These are phyloP conservation scores for Misgurnus mizolepis DNA, from an alignment of 2,113 vertebrate genomes.

Conservation along the genomic window DNA sequence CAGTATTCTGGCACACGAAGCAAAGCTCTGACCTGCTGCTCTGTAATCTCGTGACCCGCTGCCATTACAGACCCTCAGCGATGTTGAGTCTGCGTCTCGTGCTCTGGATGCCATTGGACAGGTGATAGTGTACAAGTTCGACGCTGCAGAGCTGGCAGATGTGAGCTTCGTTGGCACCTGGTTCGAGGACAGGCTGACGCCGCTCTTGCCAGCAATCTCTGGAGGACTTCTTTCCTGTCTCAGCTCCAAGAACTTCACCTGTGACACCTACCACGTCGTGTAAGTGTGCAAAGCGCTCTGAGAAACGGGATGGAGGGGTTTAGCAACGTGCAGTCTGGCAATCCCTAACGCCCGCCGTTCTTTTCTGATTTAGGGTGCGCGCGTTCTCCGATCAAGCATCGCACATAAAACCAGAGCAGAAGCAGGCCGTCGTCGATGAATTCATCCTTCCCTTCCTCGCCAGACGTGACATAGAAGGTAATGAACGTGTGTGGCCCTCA, in stretches of 20 bases:
- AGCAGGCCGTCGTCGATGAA: constrained; percentile 45
- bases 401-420: constrained; percentile 45
- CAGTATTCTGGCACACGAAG: background rate
- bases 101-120: constrained; percentile 46
- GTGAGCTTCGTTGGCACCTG: constrained; percentile 48
- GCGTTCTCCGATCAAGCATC: constrained; percentile 46
- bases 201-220: constrained; percentile 56
- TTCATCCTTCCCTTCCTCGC: constrained; percentile 63
- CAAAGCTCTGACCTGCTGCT: background rate
- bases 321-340: background rate
- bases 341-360: background rate
- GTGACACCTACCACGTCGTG: constrained; percentile 59
- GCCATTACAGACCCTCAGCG: background rate
- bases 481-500: background rate
- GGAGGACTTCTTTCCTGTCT: constrained; percentile 56
- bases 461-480: constrained; percentile 55
- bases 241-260: constrained; percentile 61
- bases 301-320: background rate
- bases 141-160: constrained; percentile 9
- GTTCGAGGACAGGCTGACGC: constrained; percentile 55
- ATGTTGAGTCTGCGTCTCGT: background rate
- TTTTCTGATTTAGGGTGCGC: constrained; percentile 50
- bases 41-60: background rate
- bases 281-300: constrained; percentile 48
- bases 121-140: constrained; percentile 36